phyloP scores from a whole-genome alignment of 2,888 invertebrate genomes.

The Netelia virgata region DNA sequence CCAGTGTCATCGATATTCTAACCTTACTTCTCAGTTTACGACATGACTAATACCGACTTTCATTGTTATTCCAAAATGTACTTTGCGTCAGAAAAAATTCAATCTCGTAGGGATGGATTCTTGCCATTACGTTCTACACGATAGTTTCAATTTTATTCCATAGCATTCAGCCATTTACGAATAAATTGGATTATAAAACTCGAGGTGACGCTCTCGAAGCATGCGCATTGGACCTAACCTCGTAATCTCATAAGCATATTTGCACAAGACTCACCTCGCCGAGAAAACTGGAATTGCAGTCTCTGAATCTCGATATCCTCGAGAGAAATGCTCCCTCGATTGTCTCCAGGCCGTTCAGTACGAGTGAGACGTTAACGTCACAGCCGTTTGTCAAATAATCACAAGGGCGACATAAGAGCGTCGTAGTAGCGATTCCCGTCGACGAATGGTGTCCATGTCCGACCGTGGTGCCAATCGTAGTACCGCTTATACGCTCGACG shows the following conservation, averaged over 20 bases:
- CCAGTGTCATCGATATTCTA: no score
- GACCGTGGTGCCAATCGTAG: conserved; percentile 37
- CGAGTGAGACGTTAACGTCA: conserved; percentile 76
- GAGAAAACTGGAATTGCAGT: conserved; percentile 74
- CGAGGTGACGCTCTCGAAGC: neutral
- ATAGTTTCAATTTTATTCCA: no score
- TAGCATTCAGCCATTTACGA: no score
- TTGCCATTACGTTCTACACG: no score
- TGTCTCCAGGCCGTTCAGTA: conserved; percentile 76
- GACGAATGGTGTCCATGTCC: conserved; percentile 8
- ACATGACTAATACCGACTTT: no score
- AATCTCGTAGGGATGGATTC: no score
- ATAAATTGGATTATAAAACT: no score
- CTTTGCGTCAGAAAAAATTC: no score
- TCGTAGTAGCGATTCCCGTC: conserved; percentile 65
- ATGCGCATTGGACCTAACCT: neutral
- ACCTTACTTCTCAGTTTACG: no score
- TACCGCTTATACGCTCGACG: conserved; percentile 53
- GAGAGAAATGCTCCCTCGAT: conserved; percentile 78
- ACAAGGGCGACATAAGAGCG: conserved; percentile 77
- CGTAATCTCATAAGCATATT: neutral
- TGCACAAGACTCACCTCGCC: conserved; percentile 63
- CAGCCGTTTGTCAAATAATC: conserved; percentile 73
- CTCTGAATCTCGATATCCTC: conserved; percentile 73
- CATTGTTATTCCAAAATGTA: no score